Percentiles rank a stretch among this genome's conserved stretches.
These are phyloP conservation scores for Spea hammondii DNA, from an alignment of 2,797 vertebrate genomes.

Conservation along the genomic window DNA sequence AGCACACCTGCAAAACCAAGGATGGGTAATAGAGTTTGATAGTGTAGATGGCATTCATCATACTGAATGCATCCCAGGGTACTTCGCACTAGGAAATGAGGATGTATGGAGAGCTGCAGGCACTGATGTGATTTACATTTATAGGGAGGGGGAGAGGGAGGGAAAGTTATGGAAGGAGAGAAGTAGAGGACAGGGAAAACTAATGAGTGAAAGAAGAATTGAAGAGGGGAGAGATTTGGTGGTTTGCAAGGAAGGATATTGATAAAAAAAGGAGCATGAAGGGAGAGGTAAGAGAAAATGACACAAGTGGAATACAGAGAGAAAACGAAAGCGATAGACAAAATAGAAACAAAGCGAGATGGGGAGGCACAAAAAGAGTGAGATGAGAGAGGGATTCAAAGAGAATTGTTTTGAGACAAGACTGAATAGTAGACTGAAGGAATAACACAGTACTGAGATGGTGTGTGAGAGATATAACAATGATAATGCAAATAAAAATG, in stretches of 20 bases:
- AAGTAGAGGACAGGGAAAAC: conserved; percentile 9
- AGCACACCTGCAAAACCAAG: conserved; percentile 28
- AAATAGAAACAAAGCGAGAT: too few relatives aligned
- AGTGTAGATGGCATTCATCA: conserved; percentile 41
- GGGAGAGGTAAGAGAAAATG: neutral
- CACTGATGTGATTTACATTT: conserved; percentile 40
- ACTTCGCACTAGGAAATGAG: conserved; percentile 36
- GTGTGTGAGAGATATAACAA: too few relatives aligned
- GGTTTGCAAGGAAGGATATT: too few relatives aligned
- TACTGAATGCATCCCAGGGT: conserved; percentile 39
- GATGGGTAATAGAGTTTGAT: conserved; percentile 42
- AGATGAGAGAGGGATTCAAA: too few relatives aligned
- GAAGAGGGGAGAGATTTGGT: neutral
- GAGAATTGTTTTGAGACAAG: too few relatives aligned
- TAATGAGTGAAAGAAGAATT: neutral
- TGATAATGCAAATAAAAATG: too few relatives aligned
- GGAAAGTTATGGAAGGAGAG: neutral
- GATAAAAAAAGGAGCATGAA: neutral
- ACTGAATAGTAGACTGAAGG: too few relatives aligned
- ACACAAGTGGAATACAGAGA: neutral
- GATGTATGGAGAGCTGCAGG: conserved; percentile 35
- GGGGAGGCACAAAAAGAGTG: too few relatives aligned
- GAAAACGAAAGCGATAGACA: too few relatives aligned
- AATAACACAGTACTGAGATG: too few relatives aligned
- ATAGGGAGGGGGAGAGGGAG: neutral